A percentile compares a stretch with the other conserved stretches of the same genome.
These are phyloP conservation scores for Poeciliopsis infans DNA, from an alignment of 2,797 vertebrate genomes.

Conservation along the genomic window DNA sequence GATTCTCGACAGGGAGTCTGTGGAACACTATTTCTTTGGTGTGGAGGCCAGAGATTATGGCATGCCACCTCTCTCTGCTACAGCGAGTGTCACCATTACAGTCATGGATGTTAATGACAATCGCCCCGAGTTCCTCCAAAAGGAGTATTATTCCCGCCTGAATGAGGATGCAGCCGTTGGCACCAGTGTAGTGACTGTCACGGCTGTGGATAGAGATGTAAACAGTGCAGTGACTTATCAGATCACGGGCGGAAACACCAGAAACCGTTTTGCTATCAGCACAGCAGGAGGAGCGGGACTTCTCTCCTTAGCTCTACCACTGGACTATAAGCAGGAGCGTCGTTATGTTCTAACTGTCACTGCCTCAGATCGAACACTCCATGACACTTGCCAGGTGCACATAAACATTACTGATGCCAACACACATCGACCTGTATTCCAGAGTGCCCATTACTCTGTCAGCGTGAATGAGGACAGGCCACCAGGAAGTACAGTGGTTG, in stretches of 20 bases:
- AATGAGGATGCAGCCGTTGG: slow-evolving; percentile 94
- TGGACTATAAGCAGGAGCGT: slow-evolving; percentile 98
- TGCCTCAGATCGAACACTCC: slow-evolving; percentile 95
- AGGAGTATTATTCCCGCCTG: slow-evolving; percentile 92
- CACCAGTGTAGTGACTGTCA: slow-evolving; percentile 93
- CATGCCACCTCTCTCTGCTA: slow-evolving; percentile 89
- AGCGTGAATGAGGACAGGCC: slow-evolving; percentile 94
- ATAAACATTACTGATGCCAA: slow-evolving; percentile 98
- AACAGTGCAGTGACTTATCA: slow-evolving; percentile 98
- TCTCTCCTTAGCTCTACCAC: slow-evolving; percentile 90
- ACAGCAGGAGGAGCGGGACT: slow-evolving; percentile 91
- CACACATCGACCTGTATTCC: slow-evolving; percentile 95
- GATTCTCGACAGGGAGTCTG: slow-evolving; percentile 90
- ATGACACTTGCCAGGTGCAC: slow-evolving; percentile 95
- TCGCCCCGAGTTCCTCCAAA: slow-evolving; percentile 93
- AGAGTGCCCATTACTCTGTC: slow-evolving; percentile 97
- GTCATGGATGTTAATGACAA: slow-evolving; percentile 99
- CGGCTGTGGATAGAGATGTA: slow-evolving; percentile 93
- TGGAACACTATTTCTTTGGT: slow-evolving; percentile 95
- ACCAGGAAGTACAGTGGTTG: slow-evolving; percentile 92
- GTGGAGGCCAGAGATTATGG: slow-evolving; percentile 96
- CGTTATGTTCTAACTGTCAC: slow-evolving; percentile 94
- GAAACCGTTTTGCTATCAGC: slow-evolving; percentile 97
- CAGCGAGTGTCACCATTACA: slow-evolving; percentile 94
- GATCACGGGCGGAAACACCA: slow-evolving; percentile 95